A percentile compares a stretch with the other conserved stretches of the same genome.
Evolutionary conservation across 2,113 vertebrate species (phyloP).

Genomic region (Poicephalus meyeri): DNA sequence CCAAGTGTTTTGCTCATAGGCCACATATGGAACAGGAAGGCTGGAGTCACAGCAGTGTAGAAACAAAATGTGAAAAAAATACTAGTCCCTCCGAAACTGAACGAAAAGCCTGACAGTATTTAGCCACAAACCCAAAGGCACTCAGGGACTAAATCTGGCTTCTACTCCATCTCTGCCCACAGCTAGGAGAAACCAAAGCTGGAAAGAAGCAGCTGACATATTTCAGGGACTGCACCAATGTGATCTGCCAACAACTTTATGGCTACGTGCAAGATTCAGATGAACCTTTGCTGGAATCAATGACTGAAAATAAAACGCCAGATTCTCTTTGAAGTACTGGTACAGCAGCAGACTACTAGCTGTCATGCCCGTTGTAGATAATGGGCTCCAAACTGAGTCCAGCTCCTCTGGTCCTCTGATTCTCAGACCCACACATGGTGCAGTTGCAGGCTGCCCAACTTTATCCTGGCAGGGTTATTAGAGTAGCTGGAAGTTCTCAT

Average conservation of each 20-base stretch:
- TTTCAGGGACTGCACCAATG: neutral
- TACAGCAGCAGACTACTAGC: neutral
- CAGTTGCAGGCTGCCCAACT: neutral
- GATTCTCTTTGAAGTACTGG: slow-evolving; percentile 17
- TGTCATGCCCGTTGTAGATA: neutral
- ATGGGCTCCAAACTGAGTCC: neutral
- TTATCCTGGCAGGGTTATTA: neutral
- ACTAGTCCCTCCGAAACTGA: neutral
- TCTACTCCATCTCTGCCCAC: neutral
- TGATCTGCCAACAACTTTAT: slow-evolving; percentile 24
- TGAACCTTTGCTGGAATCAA: neutral
- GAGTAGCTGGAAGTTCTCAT: neutral
- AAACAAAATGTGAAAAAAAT: neutral
- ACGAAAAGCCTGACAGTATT: neutral
- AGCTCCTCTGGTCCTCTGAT: neutral
- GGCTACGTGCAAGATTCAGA: slow-evolving; percentile 1
- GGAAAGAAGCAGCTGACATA: slow-evolving; percentile 8
- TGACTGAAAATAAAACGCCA: neutral
- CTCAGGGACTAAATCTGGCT: neutral
- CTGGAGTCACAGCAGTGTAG: neutral
- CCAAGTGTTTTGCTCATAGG: neutral
- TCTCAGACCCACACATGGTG: neutral
- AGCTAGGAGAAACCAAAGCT: slow-evolving; percentile 24
- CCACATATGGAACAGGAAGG: neutral
- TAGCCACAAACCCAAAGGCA: slow-evolving; percentile 8